Evolutionary conservation across 2,113 vertebrate species (phyloP).

Genomic region (Elachura formosa): DNA sequence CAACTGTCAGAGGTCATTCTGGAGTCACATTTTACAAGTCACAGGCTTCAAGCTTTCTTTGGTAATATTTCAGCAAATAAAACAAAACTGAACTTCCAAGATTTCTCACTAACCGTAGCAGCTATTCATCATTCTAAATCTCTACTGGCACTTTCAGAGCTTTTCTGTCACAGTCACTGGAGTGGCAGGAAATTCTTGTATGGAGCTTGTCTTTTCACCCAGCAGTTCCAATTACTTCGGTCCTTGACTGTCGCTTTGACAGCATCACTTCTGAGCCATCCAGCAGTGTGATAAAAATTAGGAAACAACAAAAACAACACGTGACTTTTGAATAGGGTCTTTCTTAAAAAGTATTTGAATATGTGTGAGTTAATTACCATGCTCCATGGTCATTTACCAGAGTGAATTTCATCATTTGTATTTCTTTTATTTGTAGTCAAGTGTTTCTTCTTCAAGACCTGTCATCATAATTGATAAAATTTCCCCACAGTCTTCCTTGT

Average conservation of each 20-base stretch:
- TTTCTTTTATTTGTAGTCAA: conserved; percentile 43
- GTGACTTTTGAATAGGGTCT: background rate
- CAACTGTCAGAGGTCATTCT: conserved; percentile 29
- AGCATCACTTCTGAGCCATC: conserved; percentile 47
- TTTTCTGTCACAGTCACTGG: conserved; percentile 43
- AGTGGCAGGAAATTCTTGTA: conserved; percentile 61
- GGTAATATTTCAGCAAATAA: conserved; percentile 51
- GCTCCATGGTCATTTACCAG: conserved; percentile 9
- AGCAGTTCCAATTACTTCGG: conserved; percentile 64
- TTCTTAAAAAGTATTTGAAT: conserved; percentile 30
- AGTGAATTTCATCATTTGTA: background rate
- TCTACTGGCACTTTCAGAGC: conserved; percentile 43
- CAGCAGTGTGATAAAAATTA: conserved; percentile 40
- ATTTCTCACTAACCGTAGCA: conserved; percentile 36
- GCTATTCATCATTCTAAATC: conserved; percentile 66
- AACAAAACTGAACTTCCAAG: conserved; percentile 47
- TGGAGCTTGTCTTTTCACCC: conserved; percentile 56
- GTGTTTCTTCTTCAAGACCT: background rate
- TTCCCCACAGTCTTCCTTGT: background rate
- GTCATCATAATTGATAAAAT: conserved; percentile 23
- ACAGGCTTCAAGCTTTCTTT: conserved; percentile 38
- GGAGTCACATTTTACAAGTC: conserved; percentile 40
- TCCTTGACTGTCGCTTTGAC: conserved; percentile 59
- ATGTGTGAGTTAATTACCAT: conserved; percentile 34
- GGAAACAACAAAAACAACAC: conserved; percentile 47